Percentiles rank a stretch among this genome's conserved stretches.
These are phyloP conservation scores for Dicerorhinus sumatrensis DNA, from an alignment of 2,113 vertebrate genomes.

Conservation along the genomic window DNA sequence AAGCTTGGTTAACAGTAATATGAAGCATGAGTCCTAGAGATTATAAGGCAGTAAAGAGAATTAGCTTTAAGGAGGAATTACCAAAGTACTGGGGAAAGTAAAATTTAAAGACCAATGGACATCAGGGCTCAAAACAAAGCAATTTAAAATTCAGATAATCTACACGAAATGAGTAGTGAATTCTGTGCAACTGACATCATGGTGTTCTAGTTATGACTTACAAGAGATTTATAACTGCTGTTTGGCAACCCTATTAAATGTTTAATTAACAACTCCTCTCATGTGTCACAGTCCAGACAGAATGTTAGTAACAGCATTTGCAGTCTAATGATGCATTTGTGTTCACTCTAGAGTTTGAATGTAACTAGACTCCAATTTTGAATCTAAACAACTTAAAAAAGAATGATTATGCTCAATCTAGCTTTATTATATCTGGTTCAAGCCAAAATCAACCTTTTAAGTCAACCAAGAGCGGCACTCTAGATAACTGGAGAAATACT, in stretches of 20 bases:
- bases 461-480: background rate
- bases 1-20: background rate
- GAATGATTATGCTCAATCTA: background rate
- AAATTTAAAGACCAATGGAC: conserved; percentile 7
- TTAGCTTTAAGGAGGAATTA: background rate
- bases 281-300: background rate
- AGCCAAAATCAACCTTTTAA: conserved; percentile 31
- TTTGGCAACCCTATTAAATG: background rate
- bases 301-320: background rate
- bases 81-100: background rate
- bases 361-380: background rate
- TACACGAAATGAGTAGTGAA: background rate
- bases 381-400: conserved; percentile 36
- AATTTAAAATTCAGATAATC: conserved; percentile 17
- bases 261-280: background rate
- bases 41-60: background rate
- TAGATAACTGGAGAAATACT: background rate
- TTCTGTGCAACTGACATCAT: background rate
- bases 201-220: background rate
- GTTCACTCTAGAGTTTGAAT: background rate
- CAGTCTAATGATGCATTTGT: background rate
- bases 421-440: background rate
- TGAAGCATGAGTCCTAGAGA: background rate
- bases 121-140: conserved; percentile 13
- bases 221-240: background rate